Percentiles rank a stretch among this genome's conserved stretches.
These are phyloP conservation scores for Elgaria multicarinata DNA, from an alignment of 2,113 vertebrate species.

Conservation along the genomic window DNA sequence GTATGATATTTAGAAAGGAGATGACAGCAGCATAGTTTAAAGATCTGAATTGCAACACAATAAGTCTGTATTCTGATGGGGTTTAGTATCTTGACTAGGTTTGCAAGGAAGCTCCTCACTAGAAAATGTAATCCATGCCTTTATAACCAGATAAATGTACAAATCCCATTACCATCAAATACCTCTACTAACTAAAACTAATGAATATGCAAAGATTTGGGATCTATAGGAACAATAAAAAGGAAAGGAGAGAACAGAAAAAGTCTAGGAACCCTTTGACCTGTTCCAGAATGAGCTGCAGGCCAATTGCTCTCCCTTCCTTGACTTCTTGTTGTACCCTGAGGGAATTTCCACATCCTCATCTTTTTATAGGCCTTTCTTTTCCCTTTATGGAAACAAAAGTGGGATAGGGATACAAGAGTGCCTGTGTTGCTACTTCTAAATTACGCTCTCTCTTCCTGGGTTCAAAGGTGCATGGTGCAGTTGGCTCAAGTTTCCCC, in stretches of 20 bases:
- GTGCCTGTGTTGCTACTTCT: background rate
- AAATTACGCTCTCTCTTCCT: background rate
- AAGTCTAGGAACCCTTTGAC: background rate
- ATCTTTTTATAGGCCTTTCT: background rate
- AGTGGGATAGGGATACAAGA: background rate
- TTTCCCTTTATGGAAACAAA: background rate
- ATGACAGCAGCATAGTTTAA: background rate
- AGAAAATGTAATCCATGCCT: background rate
- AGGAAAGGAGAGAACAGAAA: background rate
- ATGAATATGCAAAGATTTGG: background rate
- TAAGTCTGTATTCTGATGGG: background rate
- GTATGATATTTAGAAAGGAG: conserved; percentile 7
- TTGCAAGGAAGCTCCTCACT: background rate
- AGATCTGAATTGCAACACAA: conserved; percentile 18
- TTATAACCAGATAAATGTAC: background rate
- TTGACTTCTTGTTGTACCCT: background rate
- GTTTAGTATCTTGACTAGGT: background rate
- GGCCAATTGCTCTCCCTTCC: background rate
- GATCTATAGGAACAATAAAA: background rate
- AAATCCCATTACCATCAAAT: background rate
- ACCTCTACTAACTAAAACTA: background rate
- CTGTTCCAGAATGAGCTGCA: background rate
- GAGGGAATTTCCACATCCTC: background rate
- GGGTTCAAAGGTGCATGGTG: background rate
- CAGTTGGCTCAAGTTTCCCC: background rate